phyloP scores from a whole-genome alignment of 1,140 invertebrate genomes.

The Cydia fagiglandana region DNA sequence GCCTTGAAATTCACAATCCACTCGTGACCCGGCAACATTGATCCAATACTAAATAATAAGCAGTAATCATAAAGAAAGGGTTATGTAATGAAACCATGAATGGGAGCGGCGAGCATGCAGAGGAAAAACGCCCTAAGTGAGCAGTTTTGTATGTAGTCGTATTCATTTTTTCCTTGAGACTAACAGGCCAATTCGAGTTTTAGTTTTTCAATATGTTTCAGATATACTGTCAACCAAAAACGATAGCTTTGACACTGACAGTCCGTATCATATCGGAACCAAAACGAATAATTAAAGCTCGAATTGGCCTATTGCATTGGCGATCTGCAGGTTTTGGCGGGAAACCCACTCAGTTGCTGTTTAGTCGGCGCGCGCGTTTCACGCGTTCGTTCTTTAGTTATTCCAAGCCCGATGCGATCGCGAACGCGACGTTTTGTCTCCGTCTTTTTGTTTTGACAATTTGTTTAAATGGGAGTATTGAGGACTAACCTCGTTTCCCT shows the following conservation, averaged over 20 bases:
- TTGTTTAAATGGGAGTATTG: slow-evolving; percentile 74
- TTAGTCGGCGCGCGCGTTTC: slow-evolving; percentile 69
- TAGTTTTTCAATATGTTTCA: too few relatives aligned
- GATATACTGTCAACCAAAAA: too few relatives aligned
- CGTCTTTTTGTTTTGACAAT: slow-evolving; percentile 66
- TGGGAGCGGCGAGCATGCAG: neutral
- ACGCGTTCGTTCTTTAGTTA: slow-evolving; percentile 61
- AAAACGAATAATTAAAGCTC: too few relatives aligned
- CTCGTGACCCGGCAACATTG: slow-evolving; percentile 28
- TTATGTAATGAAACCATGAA: slow-evolving; percentile 12
- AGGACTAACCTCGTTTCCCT: slow-evolving; percentile 70
- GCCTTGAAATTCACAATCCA: slow-evolving; percentile 1
- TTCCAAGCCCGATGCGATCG: slow-evolving; percentile 62
- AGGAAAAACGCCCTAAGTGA: neutral
- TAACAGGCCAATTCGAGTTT: neutral
- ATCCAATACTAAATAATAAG: slow-evolving; percentile 29
- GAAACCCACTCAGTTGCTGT: slow-evolving; percentile 64
- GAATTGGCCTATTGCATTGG: too few relatives aligned
- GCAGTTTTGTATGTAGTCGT: neutral
- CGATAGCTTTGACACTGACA: too few relatives aligned
- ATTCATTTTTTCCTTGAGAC: neutral
- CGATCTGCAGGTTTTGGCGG: slow-evolving; percentile 59
- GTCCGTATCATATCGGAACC: too few relatives aligned
- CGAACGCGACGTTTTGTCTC: slow-evolving; percentile 72
- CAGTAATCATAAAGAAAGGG: slow-evolving; percentile 20